Conservation (phyloP, 2,797 vertebrate genomes). For the Alosa sapidissima region DNA sequence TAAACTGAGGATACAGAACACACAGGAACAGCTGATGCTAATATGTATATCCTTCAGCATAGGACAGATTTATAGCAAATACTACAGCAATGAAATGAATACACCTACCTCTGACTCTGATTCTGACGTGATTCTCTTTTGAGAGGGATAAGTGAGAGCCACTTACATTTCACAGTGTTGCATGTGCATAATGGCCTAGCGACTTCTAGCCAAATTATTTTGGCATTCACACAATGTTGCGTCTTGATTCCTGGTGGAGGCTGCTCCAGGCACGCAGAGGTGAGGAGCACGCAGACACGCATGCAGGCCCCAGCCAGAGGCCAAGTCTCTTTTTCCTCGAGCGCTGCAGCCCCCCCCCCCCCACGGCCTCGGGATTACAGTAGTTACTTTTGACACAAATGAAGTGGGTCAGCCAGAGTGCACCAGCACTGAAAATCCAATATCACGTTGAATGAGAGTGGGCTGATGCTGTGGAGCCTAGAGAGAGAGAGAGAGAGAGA, state of each 20-base stretch:
- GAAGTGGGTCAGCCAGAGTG: conserved; percentile 22
- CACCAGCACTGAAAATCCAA: conserved; percentile 17
- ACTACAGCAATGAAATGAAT: background rate
- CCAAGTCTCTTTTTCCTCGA: background rate
- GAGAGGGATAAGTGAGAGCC: background rate
- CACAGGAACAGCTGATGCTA: no score
- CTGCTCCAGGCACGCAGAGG: background rate
- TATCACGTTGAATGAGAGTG: background rate
- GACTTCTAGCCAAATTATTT: background rate
- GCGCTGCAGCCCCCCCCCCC: background rate
- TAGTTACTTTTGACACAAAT: conserved; percentile 25
- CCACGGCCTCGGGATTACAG: background rate
- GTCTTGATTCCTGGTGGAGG: background rate
- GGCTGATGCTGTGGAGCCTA: background rate
- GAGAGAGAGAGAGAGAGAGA: background rate
- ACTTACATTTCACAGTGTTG: background rate
- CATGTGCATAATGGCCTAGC: background rate
- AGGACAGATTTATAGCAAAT: no score
- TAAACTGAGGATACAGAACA: no score
- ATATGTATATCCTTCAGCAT: no score
- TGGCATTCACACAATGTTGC: background rate
- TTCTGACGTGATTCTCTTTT: background rate
- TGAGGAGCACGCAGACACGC: background rate
- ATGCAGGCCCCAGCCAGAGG: background rate
- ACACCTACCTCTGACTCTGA: background rate